These are phyloP conservation scores for Pseudomyrmex gracilis DNA, from an alignment of 1,140 invertebrate genomes.

Conservation along the genomic window DNA sequence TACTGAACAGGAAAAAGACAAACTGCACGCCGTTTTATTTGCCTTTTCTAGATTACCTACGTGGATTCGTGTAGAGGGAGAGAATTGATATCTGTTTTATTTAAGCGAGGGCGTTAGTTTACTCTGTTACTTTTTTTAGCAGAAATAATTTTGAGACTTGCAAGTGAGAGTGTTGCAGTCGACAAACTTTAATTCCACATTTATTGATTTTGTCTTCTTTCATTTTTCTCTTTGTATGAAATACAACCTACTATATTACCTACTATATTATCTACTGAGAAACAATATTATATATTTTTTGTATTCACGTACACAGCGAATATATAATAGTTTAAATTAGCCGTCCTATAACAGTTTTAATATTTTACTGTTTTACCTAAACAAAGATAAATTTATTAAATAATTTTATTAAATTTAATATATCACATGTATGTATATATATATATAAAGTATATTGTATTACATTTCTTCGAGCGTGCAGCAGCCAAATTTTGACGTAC, in stretches of 20 bases:
- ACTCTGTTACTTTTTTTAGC: too few species aligned
- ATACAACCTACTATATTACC: too few species aligned
- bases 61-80: neutral
- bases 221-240: too few species aligned
- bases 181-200: too few species aligned
- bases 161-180: neutral
- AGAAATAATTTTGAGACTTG: neutral
- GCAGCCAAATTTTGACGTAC: conserved; percentile 10
- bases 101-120: too few species aligned
- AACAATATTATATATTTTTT: too few species aligned
- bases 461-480: neutral
- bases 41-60: conserved; percentile 10
- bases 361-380: neutral
- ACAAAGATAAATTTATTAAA: neutral
- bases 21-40: neutral
- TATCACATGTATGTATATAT: neutral
- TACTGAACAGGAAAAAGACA: conserved; percentile 4
- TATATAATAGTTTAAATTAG: neutral
- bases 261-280: too few species aligned
- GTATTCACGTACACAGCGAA: too few species aligned
- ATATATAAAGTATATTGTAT: neutral
- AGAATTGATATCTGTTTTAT: neutral
- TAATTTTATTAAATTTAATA: conserved; percentile 12
- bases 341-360: neutral
- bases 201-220: too few species aligned